Evolutionary conservation across 2,113 vertebrate species (phyloP).

Genomic region (Lethenteron camtschaticum): DNA sequence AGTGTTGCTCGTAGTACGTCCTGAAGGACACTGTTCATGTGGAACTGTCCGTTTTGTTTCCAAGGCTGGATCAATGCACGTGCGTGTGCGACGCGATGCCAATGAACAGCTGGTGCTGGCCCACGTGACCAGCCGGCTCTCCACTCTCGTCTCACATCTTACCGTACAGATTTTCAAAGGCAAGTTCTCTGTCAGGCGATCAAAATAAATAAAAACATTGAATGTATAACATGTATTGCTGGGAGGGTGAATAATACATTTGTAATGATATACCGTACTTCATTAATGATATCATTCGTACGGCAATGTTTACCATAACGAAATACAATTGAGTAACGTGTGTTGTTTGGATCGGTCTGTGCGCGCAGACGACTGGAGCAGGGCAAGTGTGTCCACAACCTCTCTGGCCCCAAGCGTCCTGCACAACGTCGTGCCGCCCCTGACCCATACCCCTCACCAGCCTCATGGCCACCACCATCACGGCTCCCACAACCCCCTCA

Average conservation of each 20-base stretch:
- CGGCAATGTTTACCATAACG: background rate
- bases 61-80: constrained; percentile 80
- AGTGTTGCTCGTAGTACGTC: background rate
- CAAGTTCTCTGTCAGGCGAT: background rate
- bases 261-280: background rate
- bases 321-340: background rate
- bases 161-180: constrained; percentile 82
- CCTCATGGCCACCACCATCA: background rate
- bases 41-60: constrained; percentile 7
- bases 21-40: background rate
- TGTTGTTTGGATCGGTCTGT: background rate
- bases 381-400: constrained; percentile 45
- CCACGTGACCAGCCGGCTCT: constrained; percentile 73
- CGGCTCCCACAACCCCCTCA: constrained; percentile 27
- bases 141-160: constrained; percentile 54
- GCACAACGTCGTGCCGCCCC: constrained; percentile 12
- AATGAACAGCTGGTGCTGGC: constrained; percentile 95
- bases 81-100: constrained; percentile 79
- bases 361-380: constrained; percentile 59
- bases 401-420: constrained; percentile 29
- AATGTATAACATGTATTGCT: background rate
- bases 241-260: background rate
- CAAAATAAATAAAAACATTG: background rate
- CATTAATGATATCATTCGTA: background rate
- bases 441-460: background rate